phyloP scores from a whole-genome alignment of 2,113 vertebrate genomes.

The Alosa alosa region DNA sequence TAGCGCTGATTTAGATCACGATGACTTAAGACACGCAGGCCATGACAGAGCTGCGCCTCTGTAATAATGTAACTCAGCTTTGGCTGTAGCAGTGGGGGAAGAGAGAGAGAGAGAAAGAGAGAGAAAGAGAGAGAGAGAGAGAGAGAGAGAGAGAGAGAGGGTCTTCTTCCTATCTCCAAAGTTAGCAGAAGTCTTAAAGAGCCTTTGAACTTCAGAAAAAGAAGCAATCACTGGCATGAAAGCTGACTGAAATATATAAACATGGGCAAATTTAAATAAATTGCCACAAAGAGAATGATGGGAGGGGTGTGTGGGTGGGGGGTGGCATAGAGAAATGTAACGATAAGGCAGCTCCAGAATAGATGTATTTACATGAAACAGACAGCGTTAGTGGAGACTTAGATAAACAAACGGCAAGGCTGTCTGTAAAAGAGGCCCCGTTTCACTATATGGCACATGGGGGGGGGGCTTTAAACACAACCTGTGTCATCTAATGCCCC shows the following conservation, averaged over 20 bases:
- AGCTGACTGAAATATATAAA: conserved; percentile 70
- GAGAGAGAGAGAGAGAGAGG: conserved; percentile 37
- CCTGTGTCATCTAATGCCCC: not conserved
- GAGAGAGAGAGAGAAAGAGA: not conserved
- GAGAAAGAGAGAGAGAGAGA: conserved; percentile 51
- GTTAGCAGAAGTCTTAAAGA: conserved; percentile 67
- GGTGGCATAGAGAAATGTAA: conserved; percentile 65
- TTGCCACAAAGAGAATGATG: conserved; percentile 66
- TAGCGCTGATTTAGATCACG: conserved; percentile 54
- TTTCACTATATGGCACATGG: not conserved
- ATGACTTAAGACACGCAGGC: conserved; percentile 52
- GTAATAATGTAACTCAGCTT: conserved; percentile 44
- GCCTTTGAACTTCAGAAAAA: conserved; percentile 65
- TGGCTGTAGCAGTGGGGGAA: conserved; percentile 55
- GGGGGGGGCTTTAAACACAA: not conserved
- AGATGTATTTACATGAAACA: conserved; percentile 73
- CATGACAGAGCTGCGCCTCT: conserved; percentile 56
- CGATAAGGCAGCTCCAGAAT: conserved; percentile 66
- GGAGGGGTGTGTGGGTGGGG: conserved; percentile 27
- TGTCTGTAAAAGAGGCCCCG: not conserved
- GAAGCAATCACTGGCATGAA: conserved; percentile 70
- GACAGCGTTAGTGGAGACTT: conserved; percentile 54
- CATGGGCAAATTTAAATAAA: conserved; percentile 72
- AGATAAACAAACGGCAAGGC: conserved; percentile 54
- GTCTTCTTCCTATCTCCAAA: conserved; percentile 54